phyloP scores from a whole-genome alignment of 2,888 invertebrate species.

The Melieria picta region DNA sequence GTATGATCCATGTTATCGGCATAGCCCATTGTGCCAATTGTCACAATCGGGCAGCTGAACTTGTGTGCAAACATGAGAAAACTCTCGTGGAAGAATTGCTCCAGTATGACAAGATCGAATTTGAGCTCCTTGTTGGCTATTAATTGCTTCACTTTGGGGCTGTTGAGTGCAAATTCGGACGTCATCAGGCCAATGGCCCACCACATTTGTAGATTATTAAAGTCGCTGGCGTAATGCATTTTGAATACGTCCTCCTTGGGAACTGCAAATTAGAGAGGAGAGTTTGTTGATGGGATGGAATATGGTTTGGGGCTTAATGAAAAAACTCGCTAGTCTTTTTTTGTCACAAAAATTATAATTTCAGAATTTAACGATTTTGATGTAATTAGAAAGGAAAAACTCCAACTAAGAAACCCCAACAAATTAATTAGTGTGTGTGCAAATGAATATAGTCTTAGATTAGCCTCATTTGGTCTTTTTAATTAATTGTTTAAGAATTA shows the following conservation, averaged over 20 bases:
- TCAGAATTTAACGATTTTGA: too few species aligned
- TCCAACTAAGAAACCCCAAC: too few species aligned
- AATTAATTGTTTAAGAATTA: too few species aligned
- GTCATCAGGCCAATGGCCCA: slow-evolving; percentile 59
- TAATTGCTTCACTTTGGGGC: slow-evolving; percentile 55
- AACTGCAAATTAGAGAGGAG: slow-evolving; percentile 46
- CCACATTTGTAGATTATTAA: slow-evolving; percentile 60
- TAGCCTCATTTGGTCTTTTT: too few species aligned
- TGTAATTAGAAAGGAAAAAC: too few species aligned
- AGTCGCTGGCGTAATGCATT: slow-evolving; percentile 61
- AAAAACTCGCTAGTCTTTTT: too few species aligned
- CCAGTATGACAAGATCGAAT: slow-evolving; percentile 65
- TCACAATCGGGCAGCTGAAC: slow-evolving; percentile 64
- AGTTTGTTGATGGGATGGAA: too few species aligned
- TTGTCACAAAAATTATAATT: too few species aligned
- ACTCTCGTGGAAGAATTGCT: slow-evolving; percentile 67
- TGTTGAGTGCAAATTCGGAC: slow-evolving; percentile 58
- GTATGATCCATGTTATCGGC: slow-evolving; percentile 65
- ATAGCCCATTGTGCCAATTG: slow-evolving; percentile 65
- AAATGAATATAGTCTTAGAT: too few species aligned
- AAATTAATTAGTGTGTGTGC: too few species aligned
- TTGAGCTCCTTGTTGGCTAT: slow-evolving; percentile 62
- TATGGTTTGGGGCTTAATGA: too few species aligned
- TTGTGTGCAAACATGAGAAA: slow-evolving; percentile 66
- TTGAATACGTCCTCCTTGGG: slow-evolving; percentile 60